Evolutionary conservation across 2,888 invertebrate genomes (phyloP), one percentile per base, ranked within the genome.

Genomic region (Stratiomys singularior): DNA sequence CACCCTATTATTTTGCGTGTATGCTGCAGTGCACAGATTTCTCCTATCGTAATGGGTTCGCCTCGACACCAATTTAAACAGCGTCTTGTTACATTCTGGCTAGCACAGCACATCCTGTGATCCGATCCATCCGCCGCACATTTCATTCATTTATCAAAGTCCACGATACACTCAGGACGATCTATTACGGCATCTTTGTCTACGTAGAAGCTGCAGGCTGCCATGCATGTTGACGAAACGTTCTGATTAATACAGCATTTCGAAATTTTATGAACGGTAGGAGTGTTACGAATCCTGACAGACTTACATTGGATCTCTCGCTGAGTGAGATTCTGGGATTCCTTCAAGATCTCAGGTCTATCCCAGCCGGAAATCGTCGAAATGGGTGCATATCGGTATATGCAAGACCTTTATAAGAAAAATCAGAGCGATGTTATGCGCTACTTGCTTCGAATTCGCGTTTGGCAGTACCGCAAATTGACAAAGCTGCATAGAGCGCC

Each of bases 361-460:
- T 89, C 90, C 88, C 81, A 80, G 60, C 78, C 79, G 79, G 81
- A 78, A 76, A 44, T 88, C 88, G 86, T 86, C 86, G 88, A 85
- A 87, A 99, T 99, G 99, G 99, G 99, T 88, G 99, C 98, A 85
- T 99, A 99, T 91, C 97, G 98, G 89, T 99, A 99, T 89, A 97
- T 99, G 91, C 97, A 98, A 89, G 99, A 99, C 89, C 90, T 99
- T 85, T 99, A 98, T 89, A 94, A 99, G 84, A 99, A 99, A 90
- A 99, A 99, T 90, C 99, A 99, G 90, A 96, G 97, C 88, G 99
- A 99, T 93, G 98, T 98, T 84, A 93, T 99, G 91, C 93, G 99
- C 83, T 99, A 97, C 88, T 90, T 99, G 86, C 92, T 98, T 82
- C 95, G 99, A 86, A 92, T 99, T 80, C 92, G 99, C 84, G 97